phyloP scores from a whole-genome alignment of 2,797 vertebrate species.

The Tenualosa ilisha region DNA sequence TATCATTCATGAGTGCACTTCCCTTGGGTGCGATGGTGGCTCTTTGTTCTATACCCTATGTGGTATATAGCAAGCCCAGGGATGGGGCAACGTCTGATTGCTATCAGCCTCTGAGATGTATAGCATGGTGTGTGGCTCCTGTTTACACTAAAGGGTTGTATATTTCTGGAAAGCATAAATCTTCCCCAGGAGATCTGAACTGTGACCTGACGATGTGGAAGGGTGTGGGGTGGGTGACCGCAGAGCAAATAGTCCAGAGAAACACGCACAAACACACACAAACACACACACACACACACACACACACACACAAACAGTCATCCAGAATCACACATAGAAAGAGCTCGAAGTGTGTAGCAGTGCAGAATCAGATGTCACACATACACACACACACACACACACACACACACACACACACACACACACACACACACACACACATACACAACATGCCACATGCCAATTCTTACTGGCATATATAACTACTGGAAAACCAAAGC shows the following conservation, averaged over 20 bases:
- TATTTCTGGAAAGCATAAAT: not conserved
- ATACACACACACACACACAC: too few species aligned
- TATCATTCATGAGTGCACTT: not conserved
- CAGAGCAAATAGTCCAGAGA: not conserved
- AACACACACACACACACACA: not conserved
- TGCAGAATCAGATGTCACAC: too few species aligned
- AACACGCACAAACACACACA: not conserved
- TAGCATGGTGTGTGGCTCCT: not conserved
- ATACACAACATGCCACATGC: too few species aligned
- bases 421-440: too few species aligned
- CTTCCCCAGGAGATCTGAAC: not conserved
- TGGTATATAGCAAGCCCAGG: not conserved
- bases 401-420: too few species aligned
- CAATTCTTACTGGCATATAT: not conserved
- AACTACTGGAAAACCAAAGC: not conserved
- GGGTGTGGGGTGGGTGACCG: not conserved
- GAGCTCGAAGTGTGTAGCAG: not conserved
- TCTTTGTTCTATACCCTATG: not conserved
- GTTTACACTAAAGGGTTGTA: not conserved
- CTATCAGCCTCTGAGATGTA: not conserved
- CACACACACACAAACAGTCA: not conserved
- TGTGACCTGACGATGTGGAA: not conserved
- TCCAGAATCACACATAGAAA: not conserved
- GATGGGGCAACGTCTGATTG: not conserved
- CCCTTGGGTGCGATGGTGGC: not conserved